Conservation (phyloP, 2,113 vertebrate species). For the Emydocephalus ijimae region DNA sequence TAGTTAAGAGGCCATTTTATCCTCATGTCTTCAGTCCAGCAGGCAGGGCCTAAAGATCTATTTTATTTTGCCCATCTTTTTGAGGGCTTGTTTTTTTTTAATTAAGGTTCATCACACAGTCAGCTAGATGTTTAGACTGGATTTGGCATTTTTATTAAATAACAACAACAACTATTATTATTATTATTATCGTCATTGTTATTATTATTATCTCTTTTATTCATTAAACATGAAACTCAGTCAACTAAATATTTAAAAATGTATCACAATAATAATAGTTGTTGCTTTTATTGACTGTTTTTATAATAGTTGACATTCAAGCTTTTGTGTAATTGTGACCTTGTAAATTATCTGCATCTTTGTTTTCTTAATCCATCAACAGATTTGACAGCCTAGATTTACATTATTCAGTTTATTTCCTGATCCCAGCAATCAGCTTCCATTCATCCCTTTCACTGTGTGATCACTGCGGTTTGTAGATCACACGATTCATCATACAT, state of each 20-base stretch:
- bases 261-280: neutral
- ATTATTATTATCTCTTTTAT: too few species aligned
- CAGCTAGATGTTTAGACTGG: too few species aligned
- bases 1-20: neutral
- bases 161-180: too few species aligned
- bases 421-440: neutral
- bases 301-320: neutral
- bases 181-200: accelerated
- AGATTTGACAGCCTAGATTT: neutral
- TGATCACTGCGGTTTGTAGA: neutral
- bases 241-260: too few species aligned
- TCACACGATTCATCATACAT: neutral
- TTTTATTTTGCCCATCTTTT: neutral
- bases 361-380: neutral
- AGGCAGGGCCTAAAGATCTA: neutral
- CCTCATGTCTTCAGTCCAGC: neutral
- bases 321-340: neutral
- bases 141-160: too few species aligned
- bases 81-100: neutral
- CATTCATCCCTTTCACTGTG: neutral
- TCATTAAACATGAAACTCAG: too few species aligned
- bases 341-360: neutral
- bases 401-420: neutral
- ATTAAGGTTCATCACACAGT: neutral
- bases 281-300: neutral